Base-by-base conservation (phyloP, 2,888 invertebrate genomes). In the Drosophila prostipennis region DNA sequence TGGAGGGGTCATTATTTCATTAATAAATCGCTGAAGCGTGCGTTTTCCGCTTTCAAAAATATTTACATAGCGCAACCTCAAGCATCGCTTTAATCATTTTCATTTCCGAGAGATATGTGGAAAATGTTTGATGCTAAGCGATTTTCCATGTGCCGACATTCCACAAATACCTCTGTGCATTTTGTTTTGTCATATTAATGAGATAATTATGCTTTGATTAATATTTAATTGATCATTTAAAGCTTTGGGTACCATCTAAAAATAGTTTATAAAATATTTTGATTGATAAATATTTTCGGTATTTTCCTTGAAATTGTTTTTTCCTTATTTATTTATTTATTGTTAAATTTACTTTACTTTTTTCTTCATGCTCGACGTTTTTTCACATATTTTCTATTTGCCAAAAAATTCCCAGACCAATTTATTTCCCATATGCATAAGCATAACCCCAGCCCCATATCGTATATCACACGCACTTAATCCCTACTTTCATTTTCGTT, bases 401-500 rank as follows among this genome's bases (percentile, higher is more conserved):
- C 46, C 10, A 26, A 63, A 55, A 55, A 36, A 29, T 71, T 72
- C 61, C 63, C 67, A 54, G 40, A 37, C 42, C 23, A 52, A 42
- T 39, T 37, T 42, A 10, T 39, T 60, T 60, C 71, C 48, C 53
- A 63, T 55, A 45, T 48, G 45, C 39, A 61, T 52, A 63, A 39
- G 39, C 48, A 61, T 52, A 63, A 32, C 42, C 45, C 61, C 56
- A 60, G 51, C 45, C 61, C 64, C 60, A 48, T 32, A 58, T 60
- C 56, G 11, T 76, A 57, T 78, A 59, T 67, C 80, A 70, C 65
- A 57, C 48, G 45, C 34, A 57, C 49, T 56, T 74, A 72, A 76
- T 74, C 80, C 58, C 55, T 67, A 71, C 80, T 82, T 67, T 79
- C 68, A 19, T 55, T 80, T 73, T 73, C 55, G 57, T 34, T 46